A percentile compares a stretch with the other conserved stretches of the same genome.
These are phyloP conservation scores for Hemibagrus wyckioides DNA, from an alignment of 2,113 vertebrate genomes.

Conservation along the genomic window DNA sequence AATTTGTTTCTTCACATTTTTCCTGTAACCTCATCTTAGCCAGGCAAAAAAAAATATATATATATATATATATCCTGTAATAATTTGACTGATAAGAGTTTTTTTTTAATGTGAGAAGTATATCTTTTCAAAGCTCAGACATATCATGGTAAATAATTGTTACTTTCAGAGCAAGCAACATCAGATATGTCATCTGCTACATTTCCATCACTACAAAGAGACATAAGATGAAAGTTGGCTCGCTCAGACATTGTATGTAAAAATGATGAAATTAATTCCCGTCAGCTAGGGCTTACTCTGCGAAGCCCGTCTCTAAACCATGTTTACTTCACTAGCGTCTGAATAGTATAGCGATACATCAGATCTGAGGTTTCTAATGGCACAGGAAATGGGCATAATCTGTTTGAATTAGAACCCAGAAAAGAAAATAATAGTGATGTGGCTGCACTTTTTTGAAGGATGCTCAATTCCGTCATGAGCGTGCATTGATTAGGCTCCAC, in stretches of 20 bases:
- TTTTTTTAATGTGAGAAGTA: conserved; percentile 11
- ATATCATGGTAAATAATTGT: conserved; percentile 38
- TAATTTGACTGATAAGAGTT: conserved; percentile 16
- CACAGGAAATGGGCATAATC: conserved; percentile 35
- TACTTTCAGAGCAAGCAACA: conserved; percentile 15
- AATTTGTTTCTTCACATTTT: background rate
- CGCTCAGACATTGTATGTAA: conserved; percentile 22
- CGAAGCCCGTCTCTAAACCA: background rate
- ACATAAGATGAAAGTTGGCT: conserved; percentile 41
- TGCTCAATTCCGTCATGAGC: conserved; percentile 19
- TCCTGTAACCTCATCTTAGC: background rate
- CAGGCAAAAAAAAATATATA: background rate
- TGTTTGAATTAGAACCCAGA: conserved; percentile 22
- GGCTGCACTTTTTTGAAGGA: conserved; percentile 44
- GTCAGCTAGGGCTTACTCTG: background rate
- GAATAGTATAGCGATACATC: conserved; percentile 12
- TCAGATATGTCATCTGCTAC: background rate
- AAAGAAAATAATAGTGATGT: conserved; percentile 39
- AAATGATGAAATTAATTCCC: conserved; percentile 34
- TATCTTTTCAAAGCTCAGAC: conserved; percentile 9
- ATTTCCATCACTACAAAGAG: conserved; percentile 39
- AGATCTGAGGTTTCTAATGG: conserved; percentile 33
- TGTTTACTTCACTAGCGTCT: conserved; percentile 20
- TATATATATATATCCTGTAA: background rate
- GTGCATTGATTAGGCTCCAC: conserved; percentile 28